phyloP scores from a whole-genome alignment of 2,888 invertebrate genomes.

The Zelleria hepariella region DNA sequence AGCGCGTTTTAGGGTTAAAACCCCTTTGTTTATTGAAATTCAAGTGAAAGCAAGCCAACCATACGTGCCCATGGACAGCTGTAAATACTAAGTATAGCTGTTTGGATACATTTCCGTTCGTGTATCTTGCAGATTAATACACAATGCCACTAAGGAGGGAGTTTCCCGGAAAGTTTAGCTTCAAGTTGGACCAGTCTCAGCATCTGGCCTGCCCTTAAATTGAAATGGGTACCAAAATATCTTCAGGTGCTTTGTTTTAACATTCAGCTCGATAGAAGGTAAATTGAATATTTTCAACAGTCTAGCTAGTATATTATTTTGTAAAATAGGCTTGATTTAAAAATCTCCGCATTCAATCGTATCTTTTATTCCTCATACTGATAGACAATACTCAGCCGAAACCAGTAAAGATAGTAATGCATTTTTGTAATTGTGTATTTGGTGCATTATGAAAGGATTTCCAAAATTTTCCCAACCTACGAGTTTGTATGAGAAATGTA shows the following conservation, averaged over 20 bases:
- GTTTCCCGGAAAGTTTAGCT: constrained; percentile 57
- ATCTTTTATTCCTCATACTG: too few species aligned
- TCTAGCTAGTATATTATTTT: too few species aligned
- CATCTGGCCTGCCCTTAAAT: constrained; percentile 57
- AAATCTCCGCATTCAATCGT: too few species aligned
- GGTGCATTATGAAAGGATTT: too few species aligned
- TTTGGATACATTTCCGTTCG: constrained; percentile 1
- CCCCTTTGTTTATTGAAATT: not conserved
- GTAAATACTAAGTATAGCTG: not conserved
- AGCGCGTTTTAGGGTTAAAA: too few species aligned
- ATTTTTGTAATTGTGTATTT: too few species aligned
- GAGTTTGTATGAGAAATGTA: too few species aligned
- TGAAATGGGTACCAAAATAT: constrained; percentile 63
- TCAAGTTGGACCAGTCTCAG: constrained; percentile 54
- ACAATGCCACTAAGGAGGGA: constrained; percentile 54
- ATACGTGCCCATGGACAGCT: not conserved
- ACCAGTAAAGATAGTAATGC: too few species aligned
- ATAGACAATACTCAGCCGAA: too few species aligned
- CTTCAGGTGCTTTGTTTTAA: constrained; percentile 48
- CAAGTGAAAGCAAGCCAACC: not conserved
- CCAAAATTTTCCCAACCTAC: too few species aligned
- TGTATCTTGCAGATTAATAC: constrained; percentile 37
- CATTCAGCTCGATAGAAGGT: too few species aligned
- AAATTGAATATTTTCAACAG: not conserved
- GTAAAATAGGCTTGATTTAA: too few species aligned